Conservation (phyloP, 2,797 vertebrate species). For the Arctocebus calabarensis region DNA sequence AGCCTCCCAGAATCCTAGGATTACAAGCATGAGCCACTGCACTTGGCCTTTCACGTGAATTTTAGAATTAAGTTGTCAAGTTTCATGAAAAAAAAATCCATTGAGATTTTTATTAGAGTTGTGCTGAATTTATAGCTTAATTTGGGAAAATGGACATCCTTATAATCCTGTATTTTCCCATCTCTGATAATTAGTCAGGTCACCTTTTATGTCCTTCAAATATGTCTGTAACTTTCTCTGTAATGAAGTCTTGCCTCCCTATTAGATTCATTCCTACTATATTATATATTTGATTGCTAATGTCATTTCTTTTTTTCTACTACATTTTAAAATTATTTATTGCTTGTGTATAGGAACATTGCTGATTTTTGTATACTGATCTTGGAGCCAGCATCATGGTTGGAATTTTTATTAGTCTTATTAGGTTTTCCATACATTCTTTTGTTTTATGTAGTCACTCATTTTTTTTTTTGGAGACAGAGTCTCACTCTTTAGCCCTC, state of each 20-base stretch:
- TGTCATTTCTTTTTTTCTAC: background rate
- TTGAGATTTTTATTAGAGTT: background rate
- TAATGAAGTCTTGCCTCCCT: background rate
- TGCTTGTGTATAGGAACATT: background rate
- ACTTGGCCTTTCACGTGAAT: background rate
- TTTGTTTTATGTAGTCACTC: background rate
- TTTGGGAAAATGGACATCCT: background rate
- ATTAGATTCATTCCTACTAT: background rate
- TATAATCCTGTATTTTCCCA: background rate
- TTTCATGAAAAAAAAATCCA: conserved; percentile 1
- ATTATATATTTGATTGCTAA: background rate
- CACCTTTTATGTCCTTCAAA: background rate
- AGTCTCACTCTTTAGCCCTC: too few species aligned
- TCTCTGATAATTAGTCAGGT: background rate
- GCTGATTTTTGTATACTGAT: conserved; percentile 3
- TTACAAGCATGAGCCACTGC: too few species aligned
- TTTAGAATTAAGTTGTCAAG: conserved; percentile 24
- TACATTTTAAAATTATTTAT: conserved; percentile 2
- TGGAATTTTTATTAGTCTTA: background rate
- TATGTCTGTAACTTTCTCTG: background rate
- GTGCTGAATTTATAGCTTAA: background rate
- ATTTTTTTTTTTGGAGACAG: too few species aligned
- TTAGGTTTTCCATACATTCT: background rate
- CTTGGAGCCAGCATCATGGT: background rate
- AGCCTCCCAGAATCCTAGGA: too few species aligned